phyloP scores from a whole-genome alignment of 2,797 vertebrate genomes.

The Huso huso region DNA sequence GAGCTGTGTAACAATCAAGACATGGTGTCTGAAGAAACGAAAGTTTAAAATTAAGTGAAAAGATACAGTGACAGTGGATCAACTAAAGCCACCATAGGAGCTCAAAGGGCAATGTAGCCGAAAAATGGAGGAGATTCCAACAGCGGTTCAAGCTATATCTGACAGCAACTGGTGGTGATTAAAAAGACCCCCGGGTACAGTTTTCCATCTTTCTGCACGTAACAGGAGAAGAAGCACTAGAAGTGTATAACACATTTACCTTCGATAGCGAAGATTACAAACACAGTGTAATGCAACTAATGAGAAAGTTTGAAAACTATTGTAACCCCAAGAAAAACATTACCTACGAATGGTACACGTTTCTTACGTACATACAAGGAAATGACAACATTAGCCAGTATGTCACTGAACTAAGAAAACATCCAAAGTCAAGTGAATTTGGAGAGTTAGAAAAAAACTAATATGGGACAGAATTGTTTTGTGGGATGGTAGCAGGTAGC shows the following conservation, averaged over 20 bases:
- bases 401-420: conserved; percentile 9
- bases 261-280: neutral
- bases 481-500: conserved; percentile 3
- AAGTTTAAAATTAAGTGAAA: no score
- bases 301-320: conserved; percentile 13
- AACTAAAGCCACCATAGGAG: no score
- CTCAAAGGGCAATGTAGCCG: no score
- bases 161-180: no score
- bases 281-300: neutral
- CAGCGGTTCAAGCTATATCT: no score
- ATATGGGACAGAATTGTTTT: conserved; percentile 4
- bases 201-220: conserved; percentile 10
- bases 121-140: no score
- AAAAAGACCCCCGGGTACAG: no score
- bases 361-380: conserved; percentile 16
- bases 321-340: conserved; percentile 16
- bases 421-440: conserved; percentile 12
- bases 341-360: conserved; percentile 12
- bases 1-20: no score
- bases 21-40: no score
- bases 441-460: conserved; percentile 12
- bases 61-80: no score
- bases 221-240: neutral
- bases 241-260: conserved; percentile 1
- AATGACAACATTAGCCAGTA: conserved; percentile 10